These are phyloP conservation scores for Eidolon helvum DNA, from an alignment of 2,113 vertebrate species.

Conservation along the genomic window DNA sequence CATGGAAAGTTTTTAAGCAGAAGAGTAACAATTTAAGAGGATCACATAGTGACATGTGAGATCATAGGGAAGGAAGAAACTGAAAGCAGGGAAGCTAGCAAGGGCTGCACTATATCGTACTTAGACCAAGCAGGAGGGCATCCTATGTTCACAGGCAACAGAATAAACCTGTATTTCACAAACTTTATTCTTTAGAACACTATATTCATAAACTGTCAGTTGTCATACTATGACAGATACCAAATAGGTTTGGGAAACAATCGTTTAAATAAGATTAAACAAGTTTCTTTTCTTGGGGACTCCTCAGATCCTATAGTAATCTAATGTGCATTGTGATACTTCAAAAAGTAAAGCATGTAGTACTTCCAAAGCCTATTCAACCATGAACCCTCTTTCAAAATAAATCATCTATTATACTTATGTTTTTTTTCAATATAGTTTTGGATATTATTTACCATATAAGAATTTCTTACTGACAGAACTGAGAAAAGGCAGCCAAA, in stretches of 20 bases:
- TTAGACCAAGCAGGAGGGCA: background rate
- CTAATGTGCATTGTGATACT: background rate
- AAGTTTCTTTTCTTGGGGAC: background rate
- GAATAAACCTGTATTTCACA: background rate
- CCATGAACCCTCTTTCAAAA: background rate
- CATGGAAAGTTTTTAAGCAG: background rate
- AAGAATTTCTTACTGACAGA: background rate
- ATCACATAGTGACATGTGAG: background rate
- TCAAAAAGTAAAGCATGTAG: background rate
- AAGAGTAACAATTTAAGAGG: background rate
- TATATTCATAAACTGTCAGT: background rate
- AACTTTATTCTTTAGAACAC: background rate
- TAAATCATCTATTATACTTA: background rate
- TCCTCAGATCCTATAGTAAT: background rate
- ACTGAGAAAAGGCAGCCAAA: background rate
- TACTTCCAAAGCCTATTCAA: background rate
- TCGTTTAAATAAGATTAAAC: background rate
- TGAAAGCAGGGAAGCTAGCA: background rate
- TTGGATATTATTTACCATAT: background rate
- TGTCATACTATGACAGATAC: background rate
- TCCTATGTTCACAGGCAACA: background rate
- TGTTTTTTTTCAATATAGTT: background rate
- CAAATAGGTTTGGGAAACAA: background rate
- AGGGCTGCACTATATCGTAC: background rate
- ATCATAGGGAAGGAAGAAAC: background rate